Conservation (phyloP, 2,888 invertebrate genomes). For the Epinotia nisella region DNA sequence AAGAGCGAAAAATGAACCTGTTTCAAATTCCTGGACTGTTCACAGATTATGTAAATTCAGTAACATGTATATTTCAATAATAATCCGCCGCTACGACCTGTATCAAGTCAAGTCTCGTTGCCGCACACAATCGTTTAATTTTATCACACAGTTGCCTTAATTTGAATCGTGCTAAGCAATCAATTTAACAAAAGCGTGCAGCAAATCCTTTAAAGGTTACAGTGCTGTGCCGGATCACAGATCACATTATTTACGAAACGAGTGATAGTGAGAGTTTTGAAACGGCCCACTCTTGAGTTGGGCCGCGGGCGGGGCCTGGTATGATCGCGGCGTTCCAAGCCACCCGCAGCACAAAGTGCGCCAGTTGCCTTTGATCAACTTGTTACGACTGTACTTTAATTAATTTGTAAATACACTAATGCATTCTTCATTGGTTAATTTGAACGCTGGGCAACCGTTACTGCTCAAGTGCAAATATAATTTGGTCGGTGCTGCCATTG, state of each 20-base stretch:
- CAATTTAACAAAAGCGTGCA: no score
- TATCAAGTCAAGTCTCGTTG: no score
- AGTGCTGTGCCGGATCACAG: background rate
- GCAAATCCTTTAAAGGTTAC: background rate
- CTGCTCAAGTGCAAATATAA: constrained; percentile 1
- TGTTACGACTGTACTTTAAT: constrained; percentile 39
- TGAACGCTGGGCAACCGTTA: background rate
- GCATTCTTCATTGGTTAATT: constrained; percentile 4
- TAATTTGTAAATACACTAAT: constrained; percentile 35
- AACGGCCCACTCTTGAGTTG: constrained; percentile 1
- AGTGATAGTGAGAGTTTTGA: background rate
- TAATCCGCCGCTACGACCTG: no score
- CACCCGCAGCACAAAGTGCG: constrained; percentile 33
- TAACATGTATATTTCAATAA: no score
- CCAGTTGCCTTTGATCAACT: constrained; percentile 41
- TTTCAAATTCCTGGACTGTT: no score
- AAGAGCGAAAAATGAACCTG: no score
- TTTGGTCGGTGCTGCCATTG: background rate
- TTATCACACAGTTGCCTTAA: no score
- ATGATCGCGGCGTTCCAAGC: constrained; percentile 32
- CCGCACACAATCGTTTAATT: no score
- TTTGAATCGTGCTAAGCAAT: no score
- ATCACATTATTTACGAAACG: no score
- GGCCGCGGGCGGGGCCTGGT: constrained; percentile 11
- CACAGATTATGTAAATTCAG: no score